phyloP scores from a whole-genome alignment of 2,113 vertebrate genomes.

The Cephalopholis sonnerati region DNA sequence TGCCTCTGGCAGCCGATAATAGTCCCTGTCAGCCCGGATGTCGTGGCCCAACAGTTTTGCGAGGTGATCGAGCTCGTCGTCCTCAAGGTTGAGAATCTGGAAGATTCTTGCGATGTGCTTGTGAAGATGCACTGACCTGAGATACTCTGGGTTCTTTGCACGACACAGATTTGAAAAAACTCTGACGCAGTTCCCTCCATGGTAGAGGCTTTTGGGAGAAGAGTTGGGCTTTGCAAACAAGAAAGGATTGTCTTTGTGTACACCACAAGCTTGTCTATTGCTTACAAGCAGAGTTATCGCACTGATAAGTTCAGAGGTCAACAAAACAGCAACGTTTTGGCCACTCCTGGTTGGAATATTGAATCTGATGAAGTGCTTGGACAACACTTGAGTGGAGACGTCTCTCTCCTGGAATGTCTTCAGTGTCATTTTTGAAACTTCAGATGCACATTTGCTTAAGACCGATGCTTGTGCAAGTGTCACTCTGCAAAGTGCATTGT shows the following conservation, averaged over 20 bases:
- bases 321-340: conserved; percentile 37
- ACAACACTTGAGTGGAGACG: conserved; percentile 26
- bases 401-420: conserved; percentile 58
- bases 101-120: conserved; percentile 69
- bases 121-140: conserved; percentile 28
- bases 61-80: conserved; percentile 65
- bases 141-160: conserved; percentile 60
- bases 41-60: conserved; percentile 63
- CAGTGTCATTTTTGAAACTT: conserved; percentile 67
- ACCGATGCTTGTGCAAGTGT: conserved; percentile 53
- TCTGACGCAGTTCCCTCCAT: conserved; percentile 40
- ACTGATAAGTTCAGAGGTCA: conserved; percentile 56
- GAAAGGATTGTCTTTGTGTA: conserved; percentile 55
- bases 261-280: conserved; percentile 49
- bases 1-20: conserved; percentile 57
- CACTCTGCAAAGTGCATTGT: conserved; percentile 55
- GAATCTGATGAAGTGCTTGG: conserved; percentile 65
- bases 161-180: conserved; percentile 44
- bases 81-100: conserved; percentile 74
- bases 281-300: conserved; percentile 52
- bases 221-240: conserved; percentile 67
- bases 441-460: conserved; percentile 49
- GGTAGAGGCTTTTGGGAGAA: conserved; percentile 14
- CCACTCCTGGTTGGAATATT: conserved; percentile 22
- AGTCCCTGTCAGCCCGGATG: conserved; percentile 55